phyloP scores from a whole-genome alignment of 2,888 invertebrate species.

The Acleris cristana region DNA sequence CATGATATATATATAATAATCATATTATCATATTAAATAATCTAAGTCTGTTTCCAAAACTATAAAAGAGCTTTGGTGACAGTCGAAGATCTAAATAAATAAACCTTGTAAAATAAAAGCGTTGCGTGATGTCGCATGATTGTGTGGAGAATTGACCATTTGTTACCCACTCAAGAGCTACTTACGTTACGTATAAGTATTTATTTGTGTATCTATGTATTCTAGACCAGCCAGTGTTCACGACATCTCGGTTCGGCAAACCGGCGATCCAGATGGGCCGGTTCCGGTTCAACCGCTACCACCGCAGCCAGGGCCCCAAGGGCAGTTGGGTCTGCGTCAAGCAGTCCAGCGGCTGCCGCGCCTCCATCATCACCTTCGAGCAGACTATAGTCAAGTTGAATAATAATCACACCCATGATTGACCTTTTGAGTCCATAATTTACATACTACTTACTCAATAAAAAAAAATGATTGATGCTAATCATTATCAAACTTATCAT shows the following conservation, averaged over 20 bases:
- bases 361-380: background rate
- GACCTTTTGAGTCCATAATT: background rate
- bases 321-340: slow-evolving; percentile 27
- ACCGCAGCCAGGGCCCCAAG: slow-evolving; percentile 20
- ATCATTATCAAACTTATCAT: too few species aligned
- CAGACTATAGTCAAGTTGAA: background rate
- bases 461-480: too few species aligned
- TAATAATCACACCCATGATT: slow-evolving; percentile 11
- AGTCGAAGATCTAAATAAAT: too few species aligned
- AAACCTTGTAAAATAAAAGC: too few species aligned
- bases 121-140: too few species aligned
- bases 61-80: too few species aligned
- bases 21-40: too few species aligned
- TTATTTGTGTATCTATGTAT: background rate
- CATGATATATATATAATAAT: too few species aligned
- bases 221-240: slow-evolving; percentile 11
- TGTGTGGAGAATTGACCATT: too few species aligned
- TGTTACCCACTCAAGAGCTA: too few species aligned
- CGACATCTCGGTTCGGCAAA: slow-evolving; percentile 17
- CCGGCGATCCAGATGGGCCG: slow-evolving; percentile 20
- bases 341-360: slow-evolving; percentile 11
- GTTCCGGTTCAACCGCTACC: slow-evolving; percentile 30
- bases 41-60: too few species aligned
- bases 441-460: too few species aligned
- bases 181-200: background rate